Evolutionary conservation across 2,888 invertebrate species (phyloP), one percentile per base, ranked within the genome.

Genomic region (Leptopilina syphax): DNA sequence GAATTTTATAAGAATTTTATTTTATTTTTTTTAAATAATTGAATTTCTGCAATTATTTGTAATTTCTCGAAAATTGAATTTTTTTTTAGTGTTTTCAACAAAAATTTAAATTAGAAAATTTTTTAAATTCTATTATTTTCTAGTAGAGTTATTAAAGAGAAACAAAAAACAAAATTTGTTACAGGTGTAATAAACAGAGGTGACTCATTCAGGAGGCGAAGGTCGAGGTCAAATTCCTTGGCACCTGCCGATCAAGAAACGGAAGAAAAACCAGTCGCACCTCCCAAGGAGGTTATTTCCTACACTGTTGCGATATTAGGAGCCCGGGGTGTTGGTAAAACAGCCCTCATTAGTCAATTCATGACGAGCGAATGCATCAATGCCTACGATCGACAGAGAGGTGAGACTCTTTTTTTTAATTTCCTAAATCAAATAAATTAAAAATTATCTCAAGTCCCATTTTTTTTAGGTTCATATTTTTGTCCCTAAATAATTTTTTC

Each of bases 311-410:
- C 93, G 12, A 93, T 94, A 88, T 84, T 94, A 60, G 94, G 94
- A 0, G 92, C 93, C 2, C 89, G 92, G 18, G 94, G 94, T 12
- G 94, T 94, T 57, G 95, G 95, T 34, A 95, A 95, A 89, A 93
- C 94, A 8, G 93, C 94, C 18, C 92, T 95, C 57, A 93, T 94
- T 85, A 92, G 93, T 80, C 94, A 95, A 92, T 97, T 98, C 90
- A 97, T 97, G 94, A 98, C 98, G 80, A 97, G 97, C 86, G 98
- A 98, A 91, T 97, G 97, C 91, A 97, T 98, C 89, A 98, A 98
- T 90, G 97, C 98, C 50, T 98, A 98, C 91, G 98, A 98, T 88
- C 94, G 97, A 88, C 97, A 95, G 86, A 94, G 96, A 93, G 97
- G 97, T 96, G 89, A 92, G 92, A 27, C 7, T 24, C 18, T 13